Percentiles rank a stretch among this genome's conserved stretches.
Evolutionary conservation across 2,113 vertebrate species (phyloP).

Genomic region (Dasypus novemcinctus): DNA sequence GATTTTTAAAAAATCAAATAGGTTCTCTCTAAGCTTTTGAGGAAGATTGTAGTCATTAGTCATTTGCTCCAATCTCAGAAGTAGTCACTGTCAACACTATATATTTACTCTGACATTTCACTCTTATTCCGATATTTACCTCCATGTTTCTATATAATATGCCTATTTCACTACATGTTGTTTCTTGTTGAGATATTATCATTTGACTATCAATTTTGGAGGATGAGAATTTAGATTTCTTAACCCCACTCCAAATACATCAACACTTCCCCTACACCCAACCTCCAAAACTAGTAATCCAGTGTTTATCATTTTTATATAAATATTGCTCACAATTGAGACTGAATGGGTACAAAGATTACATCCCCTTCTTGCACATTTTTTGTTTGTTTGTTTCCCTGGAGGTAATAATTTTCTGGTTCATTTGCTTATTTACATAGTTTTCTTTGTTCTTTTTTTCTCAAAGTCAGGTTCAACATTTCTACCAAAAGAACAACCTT

Average conservation of each 20-base stretch:
- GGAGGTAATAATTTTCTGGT: rapidly evolving
- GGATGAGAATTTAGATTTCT: not conserved
- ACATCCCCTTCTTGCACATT: rapidly evolving
- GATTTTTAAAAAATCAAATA: not conserved
- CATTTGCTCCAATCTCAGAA: not conserved
- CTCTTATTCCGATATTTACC: rapidly evolving
- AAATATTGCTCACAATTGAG: not conserved
- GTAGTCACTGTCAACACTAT: not conserved
- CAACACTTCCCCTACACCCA: no score
- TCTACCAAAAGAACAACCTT: not conserved
- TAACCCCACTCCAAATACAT: not conserved
- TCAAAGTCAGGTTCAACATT: not conserved
- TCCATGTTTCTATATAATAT: not conserved
- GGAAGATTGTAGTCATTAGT: rapidly evolving
- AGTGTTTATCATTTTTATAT: not conserved
- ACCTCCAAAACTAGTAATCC: not conserved
- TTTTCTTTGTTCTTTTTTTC: not conserved
- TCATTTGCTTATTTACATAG: not conserved
- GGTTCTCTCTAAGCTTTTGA: not conserved
- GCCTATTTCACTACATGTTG: rapidly evolving
- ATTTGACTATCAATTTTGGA: not conserved
- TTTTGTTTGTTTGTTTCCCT: not conserved
- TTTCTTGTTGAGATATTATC: not conserved
- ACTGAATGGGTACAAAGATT: rapidly evolving
- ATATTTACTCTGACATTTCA: not conserved